Conservation (phyloP, 2,113 vertebrate genomes). For the Sylvietta virens region DNA sequence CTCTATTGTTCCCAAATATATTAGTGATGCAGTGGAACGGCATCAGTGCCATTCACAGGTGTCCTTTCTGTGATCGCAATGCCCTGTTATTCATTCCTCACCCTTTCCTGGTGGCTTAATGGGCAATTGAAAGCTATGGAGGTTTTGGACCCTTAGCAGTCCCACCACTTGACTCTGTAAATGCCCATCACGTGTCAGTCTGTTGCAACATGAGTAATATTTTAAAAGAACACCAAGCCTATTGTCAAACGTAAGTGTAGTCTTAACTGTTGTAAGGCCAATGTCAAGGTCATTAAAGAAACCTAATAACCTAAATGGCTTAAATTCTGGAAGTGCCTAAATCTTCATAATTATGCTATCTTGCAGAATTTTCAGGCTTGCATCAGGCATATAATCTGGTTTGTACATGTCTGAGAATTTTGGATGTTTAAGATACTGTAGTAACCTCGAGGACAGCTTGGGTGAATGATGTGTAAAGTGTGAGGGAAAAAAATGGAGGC, state of each 20-base stretch:
- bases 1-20: not conserved
- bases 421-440: not conserved
- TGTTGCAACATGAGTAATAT: not conserved
- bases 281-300: not conserved
- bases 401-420: not conserved
- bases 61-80: not conserved
- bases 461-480: not conserved
- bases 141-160: not conserved
- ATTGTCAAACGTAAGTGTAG: not conserved
- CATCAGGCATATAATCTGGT: not conserved
- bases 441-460: not conserved
- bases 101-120: not conserved
- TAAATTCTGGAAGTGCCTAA: not conserved
- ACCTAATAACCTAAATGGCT: not conserved
- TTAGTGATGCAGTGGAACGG: not conserved
- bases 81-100: not conserved
- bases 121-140: not conserved
- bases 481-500: not conserved
- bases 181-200: not conserved
- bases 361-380: not conserved
- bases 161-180: not conserved
- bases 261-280: not conserved
- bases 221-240: not conserved
- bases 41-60: not conserved
- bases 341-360: not conserved